Evolutionary conservation across 1,140 invertebrate species (phyloP).

Genomic region (Aricia agestis): DNA sequence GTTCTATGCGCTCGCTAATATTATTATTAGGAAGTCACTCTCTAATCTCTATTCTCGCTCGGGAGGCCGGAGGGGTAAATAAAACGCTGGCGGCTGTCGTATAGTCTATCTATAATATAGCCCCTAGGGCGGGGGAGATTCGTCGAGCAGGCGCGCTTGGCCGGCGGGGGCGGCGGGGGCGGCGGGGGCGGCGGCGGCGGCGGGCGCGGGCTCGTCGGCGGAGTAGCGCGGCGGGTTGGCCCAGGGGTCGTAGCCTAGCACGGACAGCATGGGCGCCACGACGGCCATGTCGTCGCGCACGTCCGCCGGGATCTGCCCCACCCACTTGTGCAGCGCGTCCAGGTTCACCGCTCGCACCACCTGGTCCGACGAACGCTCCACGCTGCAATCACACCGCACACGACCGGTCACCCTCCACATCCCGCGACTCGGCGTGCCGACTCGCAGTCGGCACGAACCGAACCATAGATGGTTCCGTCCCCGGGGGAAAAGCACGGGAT

Average conservation of each 20-base stretch:
- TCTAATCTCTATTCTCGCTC: too few species aligned
- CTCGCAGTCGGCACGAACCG: too few species aligned
- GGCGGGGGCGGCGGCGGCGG: conserved; percentile 13
- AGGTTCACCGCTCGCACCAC: conserved; percentile 98
- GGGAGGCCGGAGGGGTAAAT: neutral
- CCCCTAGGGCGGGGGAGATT: conserved; percentile 28
- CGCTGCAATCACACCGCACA: conserved; percentile 77
- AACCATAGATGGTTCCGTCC: too few species aligned
- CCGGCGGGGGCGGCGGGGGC: conserved; percentile 14
- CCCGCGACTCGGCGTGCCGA: too few species aligned
- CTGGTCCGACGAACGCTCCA: conserved; percentile 98
- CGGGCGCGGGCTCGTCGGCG: conserved; percentile 32
- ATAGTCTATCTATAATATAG: neutral
- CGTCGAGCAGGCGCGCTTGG: conserved; percentile 7
- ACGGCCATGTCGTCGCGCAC: conserved; percentile 93
- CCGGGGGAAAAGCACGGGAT: too few species aligned
- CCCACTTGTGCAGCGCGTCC: conserved; percentile 98
- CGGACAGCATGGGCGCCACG: conserved; percentile 94
- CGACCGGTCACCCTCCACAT: too few species aligned
- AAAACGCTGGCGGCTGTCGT: neutral
- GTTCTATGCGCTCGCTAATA: too few species aligned
- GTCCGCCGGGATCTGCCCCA: conserved; percentile 93
- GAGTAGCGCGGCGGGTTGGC: conserved; percentile 96
- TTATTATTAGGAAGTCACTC: too few species aligned
- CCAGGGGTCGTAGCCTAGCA: conserved; percentile 95